These are phyloP conservation scores for Drosophila tani DNA, from an alignment of 1,140 invertebrate genomes.

Conservation along the genomic window DNA sequence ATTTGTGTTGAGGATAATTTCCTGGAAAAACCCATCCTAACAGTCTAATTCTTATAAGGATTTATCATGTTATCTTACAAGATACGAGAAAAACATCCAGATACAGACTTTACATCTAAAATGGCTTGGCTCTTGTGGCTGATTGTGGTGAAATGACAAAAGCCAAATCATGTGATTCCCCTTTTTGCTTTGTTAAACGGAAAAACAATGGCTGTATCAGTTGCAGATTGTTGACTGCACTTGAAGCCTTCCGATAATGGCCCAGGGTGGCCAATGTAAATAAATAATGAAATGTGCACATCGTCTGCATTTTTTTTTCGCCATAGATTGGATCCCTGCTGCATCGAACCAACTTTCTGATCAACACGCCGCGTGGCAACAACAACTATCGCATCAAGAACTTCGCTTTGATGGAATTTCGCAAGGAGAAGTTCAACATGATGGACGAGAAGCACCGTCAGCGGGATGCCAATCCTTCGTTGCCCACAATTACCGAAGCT, in stretches of 20 bases:
- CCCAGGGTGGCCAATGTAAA: not conserved
- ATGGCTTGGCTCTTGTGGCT: not conserved
- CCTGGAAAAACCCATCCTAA: not conserved
- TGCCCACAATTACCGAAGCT: conserved; percentile 21
- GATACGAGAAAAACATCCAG: not conserved
- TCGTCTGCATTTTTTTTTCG: not conserved
- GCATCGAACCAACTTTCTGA: conserved; percentile 68
- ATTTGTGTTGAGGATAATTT: not conserved
- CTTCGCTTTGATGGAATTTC: conserved; percentile 62
- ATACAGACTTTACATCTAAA: not conserved
- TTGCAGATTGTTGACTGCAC: not conserved
- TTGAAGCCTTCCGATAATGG: not conserved
- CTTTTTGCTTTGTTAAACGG: not conserved
- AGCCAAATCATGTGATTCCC: conserved; percentile 7
- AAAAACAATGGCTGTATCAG: not conserved
- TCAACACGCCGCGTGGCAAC: conserved; percentile 65
- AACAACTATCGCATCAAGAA: conserved; percentile 63
- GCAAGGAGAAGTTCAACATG: conserved; percentile 64
- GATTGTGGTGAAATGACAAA: not conserved
- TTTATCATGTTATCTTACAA: not conserved
- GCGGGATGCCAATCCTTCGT: conserved; percentile 16
- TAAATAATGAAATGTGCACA: conserved; percentile 17
- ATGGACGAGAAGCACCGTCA: conserved; percentile 58
- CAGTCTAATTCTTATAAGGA: not conserved
- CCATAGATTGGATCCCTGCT: conserved; percentile 66